These are phyloP conservation scores for Aethes cnicana DNA, from an alignment of 2,888 invertebrate species.

Conservation along the genomic window DNA sequence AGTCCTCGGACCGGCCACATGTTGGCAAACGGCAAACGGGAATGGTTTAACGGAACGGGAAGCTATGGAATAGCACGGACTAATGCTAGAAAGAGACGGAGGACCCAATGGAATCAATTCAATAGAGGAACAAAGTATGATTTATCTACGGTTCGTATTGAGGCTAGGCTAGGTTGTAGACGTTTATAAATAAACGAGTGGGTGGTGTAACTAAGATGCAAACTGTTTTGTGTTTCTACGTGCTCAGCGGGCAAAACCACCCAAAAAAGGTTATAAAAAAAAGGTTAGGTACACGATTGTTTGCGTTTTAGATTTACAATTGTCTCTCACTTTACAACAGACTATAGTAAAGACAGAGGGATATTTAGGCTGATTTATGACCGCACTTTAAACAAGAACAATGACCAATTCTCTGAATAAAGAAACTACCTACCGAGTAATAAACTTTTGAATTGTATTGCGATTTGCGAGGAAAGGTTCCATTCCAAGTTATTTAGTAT, in stretches of 20 bases:
- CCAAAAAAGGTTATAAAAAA: too few relatives aligned
- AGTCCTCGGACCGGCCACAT: constrained; percentile 20
- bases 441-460: too few relatives aligned
- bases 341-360: constrained; percentile 20
- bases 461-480: too few relatives aligned
- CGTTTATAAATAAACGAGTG: constrained; percentile 26
- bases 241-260: neutral
- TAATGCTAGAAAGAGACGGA: constrained; percentile 29
- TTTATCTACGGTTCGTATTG: constrained; percentile 30
- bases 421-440: constrained; percentile 17
- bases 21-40: constrained; percentile 25
- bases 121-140: constrained; percentile 29
- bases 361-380: constrained; percentile 22
- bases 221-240: neutral
- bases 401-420: constrained; percentile 16
- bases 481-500: constrained; percentile 4
- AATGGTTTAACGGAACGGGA: constrained; percentile 25
- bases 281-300: too few relatives aligned
- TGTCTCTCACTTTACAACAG: constrained; percentile 15
- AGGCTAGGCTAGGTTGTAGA: constrained; percentile 28
- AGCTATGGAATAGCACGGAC: constrained; percentile 20
- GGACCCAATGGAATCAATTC: constrained; percentile 38
- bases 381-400: constrained; percentile 24
- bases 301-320: too few relatives aligned
- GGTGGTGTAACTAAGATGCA: constrained; percentile 3